Base-by-base conservation (phyloP, 1,140 invertebrate genomes). In the Gerris buenoi region DNA sequence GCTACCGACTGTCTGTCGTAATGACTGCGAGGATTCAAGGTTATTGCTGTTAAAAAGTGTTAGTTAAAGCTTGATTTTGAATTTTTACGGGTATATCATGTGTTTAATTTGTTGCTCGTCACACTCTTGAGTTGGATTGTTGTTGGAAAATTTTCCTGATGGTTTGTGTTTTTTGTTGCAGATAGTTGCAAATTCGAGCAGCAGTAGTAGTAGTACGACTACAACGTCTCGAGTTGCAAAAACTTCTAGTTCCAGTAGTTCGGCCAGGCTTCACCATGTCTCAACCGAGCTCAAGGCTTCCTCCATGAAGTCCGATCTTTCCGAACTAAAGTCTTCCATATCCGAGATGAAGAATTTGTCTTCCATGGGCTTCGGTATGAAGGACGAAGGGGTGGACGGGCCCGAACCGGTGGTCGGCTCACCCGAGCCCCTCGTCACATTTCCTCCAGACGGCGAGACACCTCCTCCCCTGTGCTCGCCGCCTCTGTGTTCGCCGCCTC, bases 261-360 rank as follows among this genome's bases (percentile, higher is more conserved):
- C 80, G 67, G 81, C 82, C 70, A 79, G 81, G 59, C 72, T 83
- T 65, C 76, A 76, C 70, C 75, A 76, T 67, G 73, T 74, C 33
- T 76, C 73, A 66, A 69, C 67, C 27, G 84, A 86, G 77, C 81
- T 84, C 77, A 86, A 86, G 75, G 83, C 85, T 64, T 84, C 83
- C 66, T 85, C 83, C 22, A 81, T 88, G 74, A 87, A 88, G 77
- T 85, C 84, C n/a, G 86, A 88, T 76, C 80, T 89, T 59, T 83
- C 82, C 68, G 86, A 89, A 70, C 80, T 89, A 59, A 86, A 89
- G 76, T 86, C 84, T 73, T 86, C 85, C 71, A 87, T 89, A 76
- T 86, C 86, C 26, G 87, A 89, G 79, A 88, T 90, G 82, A 88
- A 87, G 72, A 83, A 79, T 66, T 68, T 81, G 69, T 73, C 75